Percentiles rank a stretch among this genome's conserved stretches.
Evolutionary conservation across 2,113 vertebrate species (phyloP).

Genomic region (Narcine bancroftii): DNA sequence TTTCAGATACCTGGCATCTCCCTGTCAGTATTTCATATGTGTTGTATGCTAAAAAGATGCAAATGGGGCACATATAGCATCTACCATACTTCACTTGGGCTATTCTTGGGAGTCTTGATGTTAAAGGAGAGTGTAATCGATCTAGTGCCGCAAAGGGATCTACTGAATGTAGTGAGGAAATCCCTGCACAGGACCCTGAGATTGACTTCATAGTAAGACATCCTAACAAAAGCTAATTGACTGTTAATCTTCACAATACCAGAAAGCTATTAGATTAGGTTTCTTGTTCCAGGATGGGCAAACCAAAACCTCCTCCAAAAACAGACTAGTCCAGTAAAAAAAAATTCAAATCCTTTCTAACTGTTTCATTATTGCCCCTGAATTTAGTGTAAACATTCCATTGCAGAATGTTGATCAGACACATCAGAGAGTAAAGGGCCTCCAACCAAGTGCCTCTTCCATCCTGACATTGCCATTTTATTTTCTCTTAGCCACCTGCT

Average conservation of each 20-base stretch:
- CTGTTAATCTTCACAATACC: not conserved
- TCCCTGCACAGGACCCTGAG: not conserved
- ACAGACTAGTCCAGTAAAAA: not conserved
- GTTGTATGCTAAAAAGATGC: not conserved
- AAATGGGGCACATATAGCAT: not conserved
- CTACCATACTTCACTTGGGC: not conserved
- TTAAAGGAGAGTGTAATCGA: not conserved
- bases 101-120: not conserved
- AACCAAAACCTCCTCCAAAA: not conserved
- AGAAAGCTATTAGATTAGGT: not conserved
- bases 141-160: too few relatives aligned
- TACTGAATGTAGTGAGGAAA: not conserved
- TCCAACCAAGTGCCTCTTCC: not conserved
- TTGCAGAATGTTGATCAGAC: not conserved
- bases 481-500: too few relatives aligned
- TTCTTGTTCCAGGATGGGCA: not conserved
- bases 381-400: not conserved
- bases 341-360: not conserved
- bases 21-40: not conserved
- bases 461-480: too few relatives aligned
- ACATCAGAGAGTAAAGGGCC: not conserved
- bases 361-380: not conserved
- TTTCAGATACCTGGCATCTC: not conserved
- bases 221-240: not conserved
- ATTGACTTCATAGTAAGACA: not conserved